phyloP scores from a whole-genome alignment of 2,888 invertebrate genomes.

The Tetanocera ferruginea region DNA sequence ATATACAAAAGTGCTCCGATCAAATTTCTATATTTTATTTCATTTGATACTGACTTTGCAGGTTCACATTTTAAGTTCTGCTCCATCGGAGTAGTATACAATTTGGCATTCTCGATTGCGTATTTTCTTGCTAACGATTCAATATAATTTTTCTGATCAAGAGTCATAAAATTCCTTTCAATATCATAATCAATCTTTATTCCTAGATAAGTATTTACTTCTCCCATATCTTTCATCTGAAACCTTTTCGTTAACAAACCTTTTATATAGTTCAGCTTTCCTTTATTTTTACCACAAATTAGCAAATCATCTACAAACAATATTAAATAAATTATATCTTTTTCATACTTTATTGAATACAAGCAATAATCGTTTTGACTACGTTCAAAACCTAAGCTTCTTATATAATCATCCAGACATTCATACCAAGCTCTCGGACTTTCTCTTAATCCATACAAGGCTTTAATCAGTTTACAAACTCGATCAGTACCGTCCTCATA shows the following conservation, averaged over 20 bases:
- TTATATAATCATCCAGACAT: not conserved
- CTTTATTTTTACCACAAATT: conserved; percentile 32
- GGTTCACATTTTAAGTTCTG: not conserved
- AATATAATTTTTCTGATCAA: conserved; percentile 51
- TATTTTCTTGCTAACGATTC: not conserved
- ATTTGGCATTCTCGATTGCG: not conserved
- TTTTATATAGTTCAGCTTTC: conserved; percentile 8
- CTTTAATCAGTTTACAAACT: conserved; percentile 55
- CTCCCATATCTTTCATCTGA: conserved; percentile 57
- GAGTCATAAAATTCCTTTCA: conserved; percentile 49
- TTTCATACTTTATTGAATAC: not conserved
- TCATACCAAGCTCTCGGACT: conserved; percentile 21
- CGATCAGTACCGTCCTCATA: conserved; percentile 52
- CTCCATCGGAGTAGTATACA: not conserved
- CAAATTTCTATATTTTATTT: not conserved
- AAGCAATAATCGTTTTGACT: conserved; percentile 25
- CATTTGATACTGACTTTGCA: not conserved
- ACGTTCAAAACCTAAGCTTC: conserved; percentile 5
- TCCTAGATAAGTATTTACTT: conserved; percentile 58
- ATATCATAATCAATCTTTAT: conserved; percentile 58
- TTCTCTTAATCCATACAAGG: conserved; percentile 50
- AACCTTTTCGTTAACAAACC: conserved; percentile 33
- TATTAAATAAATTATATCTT: conserved; percentile 4
- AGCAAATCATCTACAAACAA: conserved; percentile 35
- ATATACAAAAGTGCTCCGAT: not conserved